These are phyloP conservation scores for Latrodectus geometricus DNA, from an alignment of 1,140 invertebrate species.

Conservation along the genomic window DNA sequence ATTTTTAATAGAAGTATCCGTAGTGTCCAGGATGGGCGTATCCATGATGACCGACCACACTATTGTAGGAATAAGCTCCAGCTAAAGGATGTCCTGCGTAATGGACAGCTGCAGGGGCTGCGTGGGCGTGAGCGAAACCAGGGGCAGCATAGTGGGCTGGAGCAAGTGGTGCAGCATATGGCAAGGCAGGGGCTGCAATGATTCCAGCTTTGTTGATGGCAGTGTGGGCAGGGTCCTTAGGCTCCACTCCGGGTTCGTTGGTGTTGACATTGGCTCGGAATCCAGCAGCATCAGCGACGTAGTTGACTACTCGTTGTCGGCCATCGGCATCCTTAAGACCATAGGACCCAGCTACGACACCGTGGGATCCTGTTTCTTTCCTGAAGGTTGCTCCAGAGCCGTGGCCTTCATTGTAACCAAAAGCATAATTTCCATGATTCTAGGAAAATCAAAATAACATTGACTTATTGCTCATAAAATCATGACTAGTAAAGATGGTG, in stretches of 20 bases:
- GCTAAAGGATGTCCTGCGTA: neutral
- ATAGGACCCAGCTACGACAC: slow-evolving; percentile 64
- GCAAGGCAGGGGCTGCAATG: slow-evolving; percentile 40
- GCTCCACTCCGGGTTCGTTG: slow-evolving; percentile 63
- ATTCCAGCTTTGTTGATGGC: slow-evolving; percentile 64
- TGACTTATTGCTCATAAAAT: too few species aligned
- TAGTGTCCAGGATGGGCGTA: slow-evolving; percentile 30
- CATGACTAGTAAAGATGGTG: too few species aligned
- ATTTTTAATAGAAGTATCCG: slow-evolving; percentile 38
- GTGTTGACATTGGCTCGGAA: slow-evolving; percentile 64
- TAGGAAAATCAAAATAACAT: neutral
- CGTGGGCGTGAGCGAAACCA: slow-evolving; percentile 59
- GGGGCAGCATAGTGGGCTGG: slow-evolving; percentile 52
- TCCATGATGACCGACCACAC: slow-evolving; percentile 47
- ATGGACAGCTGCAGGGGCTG: slow-evolving; percentile 26
- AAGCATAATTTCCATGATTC: slow-evolving; percentile 55
- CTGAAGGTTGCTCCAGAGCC: slow-evolving; percentile 65
- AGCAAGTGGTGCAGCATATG: slow-evolving; percentile 3
- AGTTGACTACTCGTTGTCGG: slow-evolving; percentile 65
- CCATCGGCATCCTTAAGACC: slow-evolving; percentile 64
- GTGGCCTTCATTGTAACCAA: slow-evolving; percentile 66
- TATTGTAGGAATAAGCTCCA: slow-evolving; percentile 46
- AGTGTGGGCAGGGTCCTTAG: slow-evolving; percentile 64
- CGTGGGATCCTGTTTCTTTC: slow-evolving; percentile 62
- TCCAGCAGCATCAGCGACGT: slow-evolving; percentile 66